phyloP scores from a whole-genome alignment of 2,888 invertebrate genomes.

The Hypsopygia costalis region DNA sequence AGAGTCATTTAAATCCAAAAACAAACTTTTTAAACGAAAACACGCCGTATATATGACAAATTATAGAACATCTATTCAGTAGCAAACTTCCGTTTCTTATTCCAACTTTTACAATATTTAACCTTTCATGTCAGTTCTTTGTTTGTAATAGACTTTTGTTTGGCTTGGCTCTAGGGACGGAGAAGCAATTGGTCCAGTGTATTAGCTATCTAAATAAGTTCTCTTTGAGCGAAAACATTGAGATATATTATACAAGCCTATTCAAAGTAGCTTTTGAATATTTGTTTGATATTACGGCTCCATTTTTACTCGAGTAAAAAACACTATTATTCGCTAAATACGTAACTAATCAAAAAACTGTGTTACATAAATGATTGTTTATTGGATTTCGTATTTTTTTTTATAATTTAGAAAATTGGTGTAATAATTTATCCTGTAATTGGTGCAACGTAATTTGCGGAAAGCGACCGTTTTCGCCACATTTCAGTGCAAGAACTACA shows the following conservation, averaged over 20 bases:
- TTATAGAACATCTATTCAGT: conserved; percentile 35
- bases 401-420: no score
- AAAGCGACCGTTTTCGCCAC: no score
- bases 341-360: no score
- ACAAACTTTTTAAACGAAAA: conserved; percentile 1
- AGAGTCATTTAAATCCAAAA: background rate
- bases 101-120: conserved; percentile 58
- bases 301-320: no score
- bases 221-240: conserved; percentile 6
- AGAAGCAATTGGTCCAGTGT: conserved; percentile 25
- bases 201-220: conserved; percentile 10
- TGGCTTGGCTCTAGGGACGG: conserved; percentile 26
- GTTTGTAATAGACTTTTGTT: conserved; percentile 42
- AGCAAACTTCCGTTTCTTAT: conserved; percentile 32
- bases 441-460: no score
- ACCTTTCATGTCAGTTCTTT: conserved; percentile 44
- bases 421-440: no score
- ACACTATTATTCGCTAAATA: no score
- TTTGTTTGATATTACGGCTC: no score
- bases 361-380: no score
- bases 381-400: no score
- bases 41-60: conserved; percentile 30
- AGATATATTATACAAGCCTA: conserved; percentile 4
- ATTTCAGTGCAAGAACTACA: no score
- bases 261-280: no score